Base-by-base conservation (phyloP, 2,797 vertebrate species). In the Falco cherrug region DNA sequence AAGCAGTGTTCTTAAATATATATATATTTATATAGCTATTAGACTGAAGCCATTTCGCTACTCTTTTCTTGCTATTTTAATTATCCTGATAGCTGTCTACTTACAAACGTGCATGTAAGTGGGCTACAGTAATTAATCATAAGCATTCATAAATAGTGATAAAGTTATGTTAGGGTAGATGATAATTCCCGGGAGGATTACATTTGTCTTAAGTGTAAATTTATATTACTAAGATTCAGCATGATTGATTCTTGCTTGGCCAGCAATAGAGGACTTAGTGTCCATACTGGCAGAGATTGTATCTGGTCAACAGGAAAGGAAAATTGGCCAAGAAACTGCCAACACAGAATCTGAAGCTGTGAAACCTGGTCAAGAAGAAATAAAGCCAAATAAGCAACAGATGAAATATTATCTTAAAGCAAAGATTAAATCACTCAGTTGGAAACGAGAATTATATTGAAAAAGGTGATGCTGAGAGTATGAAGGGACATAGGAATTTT, bases 351-450 rank as follows among this genome's bases (percentile, higher is more conserved):
- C 84, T 93, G 95, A 93, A 95, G 82, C 95, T 96, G 96, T 88
- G 85, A 97, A 96, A 97, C 88, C 89, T 96, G 95, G 92, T 90
- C 96, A 96, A 94, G 92, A 92, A 95, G 71, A 97, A 97, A 92
- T 56, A 95, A 96, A 95, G 96, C 87, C 95, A 97, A 94, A 90
- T 94, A 97, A 95, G 93, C 96, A 97, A 96, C 92, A 97, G 91
- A 96, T 93, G 90, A 97, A 90, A 96, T 93, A 95, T 87, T 94
- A 84, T 94, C 82, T 97, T 95, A 88, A 97, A 96, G 92, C 79
- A 82, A 81, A 88, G 84, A 95, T 92, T 84, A 79, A 94, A 96
- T 92, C 76, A 70, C 79, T 91, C 73, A 37, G 84, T 93, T 93
- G 87, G 79, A 97, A 97, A 88, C 0, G 1, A 84, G 33, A 81